phyloP scores from a whole-genome alignment of 2,797 vertebrate species.

The Botia almorhae region DNA sequence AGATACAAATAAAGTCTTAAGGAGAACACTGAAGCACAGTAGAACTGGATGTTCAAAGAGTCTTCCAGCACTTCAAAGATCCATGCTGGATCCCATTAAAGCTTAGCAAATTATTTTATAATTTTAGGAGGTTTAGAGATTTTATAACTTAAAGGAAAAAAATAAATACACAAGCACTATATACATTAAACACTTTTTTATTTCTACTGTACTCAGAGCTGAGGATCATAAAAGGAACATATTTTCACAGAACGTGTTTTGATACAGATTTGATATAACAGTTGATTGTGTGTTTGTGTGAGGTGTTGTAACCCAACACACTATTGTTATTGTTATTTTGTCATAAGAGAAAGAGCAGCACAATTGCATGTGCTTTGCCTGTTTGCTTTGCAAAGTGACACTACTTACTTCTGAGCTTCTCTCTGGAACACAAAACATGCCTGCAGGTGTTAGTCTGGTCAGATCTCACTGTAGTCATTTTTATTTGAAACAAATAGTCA shows the following conservation, averaged over 20 bases:
- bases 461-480: conserved; percentile 3
- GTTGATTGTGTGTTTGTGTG: conserved; percentile 11
- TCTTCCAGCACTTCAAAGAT: not conserved
- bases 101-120: not conserved
- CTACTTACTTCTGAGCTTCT: conserved; percentile 18
- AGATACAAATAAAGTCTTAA: not conserved
- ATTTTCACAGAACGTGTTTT: not conserved
- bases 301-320: conserved; percentile 17
- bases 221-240: not conserved
- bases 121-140: not conserved
- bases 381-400: conserved; percentile 22
- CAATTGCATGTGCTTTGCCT: not conserved
- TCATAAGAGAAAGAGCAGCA: conserved; percentile 18
- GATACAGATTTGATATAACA: not conserved
- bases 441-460: conserved; percentile 19
- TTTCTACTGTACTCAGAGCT: not conserved
- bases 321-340: conserved; percentile 29
- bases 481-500: conserved; percentile 15
- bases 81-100: not conserved
- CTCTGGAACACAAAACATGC: conserved; percentile 17
- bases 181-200: not conserved
- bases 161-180: not conserved
- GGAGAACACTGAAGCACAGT: not conserved
- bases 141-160: not conserved
- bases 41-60: not conserved